Base-by-base conservation (phyloP, 2,113 vertebrate species). In the Tetrax tetrax region DNA sequence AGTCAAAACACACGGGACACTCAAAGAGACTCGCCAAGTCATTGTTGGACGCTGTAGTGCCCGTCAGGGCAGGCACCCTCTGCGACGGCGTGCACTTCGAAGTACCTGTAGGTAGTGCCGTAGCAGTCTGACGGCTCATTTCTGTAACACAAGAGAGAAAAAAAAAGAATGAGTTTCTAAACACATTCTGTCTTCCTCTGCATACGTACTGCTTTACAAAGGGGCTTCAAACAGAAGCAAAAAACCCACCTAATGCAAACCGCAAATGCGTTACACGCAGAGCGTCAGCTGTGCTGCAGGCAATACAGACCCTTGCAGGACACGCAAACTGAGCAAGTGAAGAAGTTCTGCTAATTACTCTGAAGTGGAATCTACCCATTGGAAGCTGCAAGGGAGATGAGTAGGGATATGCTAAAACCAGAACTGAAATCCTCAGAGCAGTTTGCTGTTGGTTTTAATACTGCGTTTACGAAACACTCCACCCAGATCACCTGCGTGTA, bases 81-180 rank as follows among this genome's bases (percentile, higher is more conserved):
- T 99, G 99, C 24, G 99, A 99, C 7, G 99, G 99, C 33, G 99
- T 98, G 95, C 99, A 99, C 98, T 99, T 99, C 13, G 99, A 99
- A 89, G 99, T 99, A 98, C 99, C 99, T 79, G 99, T 99, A 82
- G 99, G 99, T 90, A 99, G 98, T 89, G 99, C 99, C 98, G 99
- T 99, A 76, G 99, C 99, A 93, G 99, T 99, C 99, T 99, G 99
- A 97, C 99, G 99, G 99, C 99, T 99, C 99, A 99, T 99, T 98
- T 99, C 99, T 99, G 97, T 16, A 97, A 97, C 38, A 33, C 17
- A 85, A 71, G 43, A 90, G 65, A 93, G 50, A 48, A 48, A 80
- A 82, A 80, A 82, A 48, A 7, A 24, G 48, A 27, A 2, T 50
- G 35, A 87, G 45, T 3, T 61, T 24, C 14, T 2, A 3, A 53